These are phyloP conservation scores for Procambarus virginalis DNA, from an alignment of 1,140 invertebrate genomes.

Conservation along the genomic window DNA sequence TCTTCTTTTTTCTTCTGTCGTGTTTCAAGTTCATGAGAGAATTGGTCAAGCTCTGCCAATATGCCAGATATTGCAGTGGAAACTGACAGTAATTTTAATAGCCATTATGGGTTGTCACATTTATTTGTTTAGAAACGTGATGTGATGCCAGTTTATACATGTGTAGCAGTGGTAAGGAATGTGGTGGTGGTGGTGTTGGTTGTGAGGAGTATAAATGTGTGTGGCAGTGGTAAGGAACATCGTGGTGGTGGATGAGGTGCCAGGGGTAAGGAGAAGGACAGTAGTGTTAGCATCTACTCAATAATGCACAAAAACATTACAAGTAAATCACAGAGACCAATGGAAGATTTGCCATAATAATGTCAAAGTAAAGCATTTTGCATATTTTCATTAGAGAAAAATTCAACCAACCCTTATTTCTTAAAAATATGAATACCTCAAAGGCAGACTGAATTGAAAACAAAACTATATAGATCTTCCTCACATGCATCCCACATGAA, in stretches of 20 bases:
- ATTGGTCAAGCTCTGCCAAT: slow-evolving; percentile 81
- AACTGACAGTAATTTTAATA: slow-evolving; percentile 75
- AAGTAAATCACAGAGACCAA: background rate
- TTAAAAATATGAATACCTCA: background rate
- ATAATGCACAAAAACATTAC: background rate
- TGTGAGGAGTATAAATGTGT: too few relatives aligned
- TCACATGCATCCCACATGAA: background rate
- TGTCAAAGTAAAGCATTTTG: background rate
- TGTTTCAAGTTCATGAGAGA: slow-evolving; percentile 68
- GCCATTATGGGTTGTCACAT: slow-evolving; percentile 12
- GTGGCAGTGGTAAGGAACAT: too few relatives aligned
- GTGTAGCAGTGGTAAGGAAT: too few relatives aligned
- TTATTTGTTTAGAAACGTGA: background rate
- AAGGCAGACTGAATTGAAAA: background rate
- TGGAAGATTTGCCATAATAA: background rate
- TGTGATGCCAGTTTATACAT: too few relatives aligned
- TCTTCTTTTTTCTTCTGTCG: slow-evolving; percentile 25
- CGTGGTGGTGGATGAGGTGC: background rate
- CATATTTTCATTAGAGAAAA: background rate
- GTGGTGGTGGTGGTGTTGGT: too few relatives aligned
- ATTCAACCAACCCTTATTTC: background rate
- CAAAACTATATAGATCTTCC: background rate
- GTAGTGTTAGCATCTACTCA: slow-evolving; percentile 31
- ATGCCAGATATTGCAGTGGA: slow-evolving; percentile 83
- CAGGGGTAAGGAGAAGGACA: slow-evolving; percentile 26